These are phyloP conservation scores for Acrocera orbiculus DNA, from an alignment of 2,888 invertebrate genomes.

Conservation along the genomic window DNA sequence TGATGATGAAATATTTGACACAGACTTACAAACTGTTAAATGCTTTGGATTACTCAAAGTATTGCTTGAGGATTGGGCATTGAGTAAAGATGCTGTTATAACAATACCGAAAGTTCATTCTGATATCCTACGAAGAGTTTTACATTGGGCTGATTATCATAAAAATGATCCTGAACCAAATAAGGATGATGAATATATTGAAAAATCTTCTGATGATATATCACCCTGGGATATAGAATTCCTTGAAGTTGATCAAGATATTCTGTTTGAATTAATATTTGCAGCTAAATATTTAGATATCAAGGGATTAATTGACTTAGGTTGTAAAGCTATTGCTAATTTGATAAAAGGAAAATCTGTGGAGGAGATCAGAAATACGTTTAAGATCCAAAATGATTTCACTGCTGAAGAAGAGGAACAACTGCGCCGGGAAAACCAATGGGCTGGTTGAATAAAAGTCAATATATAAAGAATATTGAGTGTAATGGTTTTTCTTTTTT, in stretches of 20 bases:
- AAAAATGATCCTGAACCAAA: constrained; percentile 86
- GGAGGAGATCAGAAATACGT: constrained; percentile 85
- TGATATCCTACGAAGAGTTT: constrained; percentile 79
- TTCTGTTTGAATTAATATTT: constrained; percentile 81
- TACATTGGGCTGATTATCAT: constrained; percentile 76
- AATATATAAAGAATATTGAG: not conserved
- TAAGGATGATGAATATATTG: constrained; percentile 89
- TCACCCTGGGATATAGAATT: constrained; percentile 96
- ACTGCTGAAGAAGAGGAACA: constrained; percentile 90
- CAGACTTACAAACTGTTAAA: constrained; percentile 87
- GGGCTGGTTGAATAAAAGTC: constrained; percentile 32
- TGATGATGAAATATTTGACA: constrained; percentile 82
- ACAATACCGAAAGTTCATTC: constrained; percentile 92
- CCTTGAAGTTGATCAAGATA: constrained; percentile 88
- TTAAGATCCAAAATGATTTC: constrained; percentile 90
- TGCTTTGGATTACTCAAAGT: constrained; percentile 93
- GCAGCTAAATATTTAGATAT: constrained; percentile 93
- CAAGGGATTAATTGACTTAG: constrained; percentile 80
- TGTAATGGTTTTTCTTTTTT: too few species aligned
- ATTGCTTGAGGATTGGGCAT: constrained; percentile 81
- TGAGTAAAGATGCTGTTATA: constrained; percentile 82
- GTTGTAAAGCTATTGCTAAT: constrained; percentile 91
- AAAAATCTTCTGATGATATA: constrained; percentile 91
- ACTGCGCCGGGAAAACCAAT: constrained; percentile 84
- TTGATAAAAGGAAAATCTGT: constrained; percentile 95